These are phyloP conservation scores for Ficedula albicollis DNA, from an alignment of 2,797 vertebrate species.

Conservation along the genomic window DNA sequence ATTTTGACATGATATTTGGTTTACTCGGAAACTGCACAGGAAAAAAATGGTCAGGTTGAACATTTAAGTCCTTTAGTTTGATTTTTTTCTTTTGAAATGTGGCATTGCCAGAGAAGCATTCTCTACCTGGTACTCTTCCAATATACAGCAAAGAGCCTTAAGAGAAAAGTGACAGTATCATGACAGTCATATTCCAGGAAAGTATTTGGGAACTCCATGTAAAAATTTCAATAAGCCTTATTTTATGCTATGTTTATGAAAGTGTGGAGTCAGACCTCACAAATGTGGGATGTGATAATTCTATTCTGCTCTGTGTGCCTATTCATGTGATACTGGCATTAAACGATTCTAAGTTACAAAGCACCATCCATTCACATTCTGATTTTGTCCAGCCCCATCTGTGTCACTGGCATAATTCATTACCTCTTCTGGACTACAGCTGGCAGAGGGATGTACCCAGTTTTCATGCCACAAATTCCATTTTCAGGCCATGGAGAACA, in stretches of 20 bases:
- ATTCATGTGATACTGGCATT: background rate
- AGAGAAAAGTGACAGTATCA: background rate
- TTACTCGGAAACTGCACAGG: background rate
- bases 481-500: background rate
- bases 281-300: conserved; percentile 15
- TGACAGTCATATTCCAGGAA: background rate
- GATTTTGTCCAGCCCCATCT: background rate
- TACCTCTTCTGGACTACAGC: background rate
- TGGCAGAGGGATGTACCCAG: background rate
- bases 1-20: background rate
- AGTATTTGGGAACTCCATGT: background rate
- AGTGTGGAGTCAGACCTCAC: conserved; percentile 9
- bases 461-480: background rate
- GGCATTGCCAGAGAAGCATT: background rate
- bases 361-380: background rate
- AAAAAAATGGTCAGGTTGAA: background rate
- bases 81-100: background rate
- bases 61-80: background rate
- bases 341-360: background rate
- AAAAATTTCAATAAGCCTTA: background rate
- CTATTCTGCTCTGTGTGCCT: background rate
- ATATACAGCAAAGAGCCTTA: background rate
- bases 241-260: background rate
- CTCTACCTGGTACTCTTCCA: background rate
- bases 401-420: background rate